Evolutionary conservation across 2,113 vertebrate genomes (phyloP), one percentile per base, ranked within the genome.

Genomic region (Ictalurus furcatus): DNA sequence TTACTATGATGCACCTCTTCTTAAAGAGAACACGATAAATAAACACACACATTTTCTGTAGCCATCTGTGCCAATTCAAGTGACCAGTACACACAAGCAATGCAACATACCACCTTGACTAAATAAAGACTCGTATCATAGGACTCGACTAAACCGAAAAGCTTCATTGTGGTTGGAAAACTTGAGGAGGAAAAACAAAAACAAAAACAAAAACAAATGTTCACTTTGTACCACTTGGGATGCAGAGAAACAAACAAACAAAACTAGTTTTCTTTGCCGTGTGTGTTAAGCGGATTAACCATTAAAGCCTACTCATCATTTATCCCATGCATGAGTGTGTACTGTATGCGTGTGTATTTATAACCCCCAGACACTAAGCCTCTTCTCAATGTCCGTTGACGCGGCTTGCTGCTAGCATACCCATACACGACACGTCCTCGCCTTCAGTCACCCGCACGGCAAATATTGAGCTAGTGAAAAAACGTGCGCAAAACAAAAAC

Each of bases 381-480:
- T 80, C 56, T 52, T 40, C 44, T 67, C 81, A 73, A 1, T 44
- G 74, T 63, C 90, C 71, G 73, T 63, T 63, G 71, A 87, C n/a
- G 67, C 54, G 11, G n/a, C 56, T 13, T 34, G 28, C 79, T 79
- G 79, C 21, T 73, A 71, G 65, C 65, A 44, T 61, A 83, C 21
- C 63, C 67, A 37, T 58, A 73, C 37, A n/a, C 23, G 28, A 85
- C 74, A 86, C 28, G 19, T 83, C 84, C 87, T 84, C 25, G 37
- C n/a, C n/a, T 74, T 84, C 84, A 84, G 76, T 54, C 76, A 85
- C 74, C 37, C 23, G 30, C 63, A 88, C 23, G 6, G 71, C 85
- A 91, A 91, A 91, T 88, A 91, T 89, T 89, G 84, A 83, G 76
- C 85, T n/a, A 88, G 65, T 54, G 82, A 86, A 88, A 86, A 88